Conservation (phyloP, 2,888 invertebrate genomes). For the Spatulosminthurus flaviceps region DNA sequence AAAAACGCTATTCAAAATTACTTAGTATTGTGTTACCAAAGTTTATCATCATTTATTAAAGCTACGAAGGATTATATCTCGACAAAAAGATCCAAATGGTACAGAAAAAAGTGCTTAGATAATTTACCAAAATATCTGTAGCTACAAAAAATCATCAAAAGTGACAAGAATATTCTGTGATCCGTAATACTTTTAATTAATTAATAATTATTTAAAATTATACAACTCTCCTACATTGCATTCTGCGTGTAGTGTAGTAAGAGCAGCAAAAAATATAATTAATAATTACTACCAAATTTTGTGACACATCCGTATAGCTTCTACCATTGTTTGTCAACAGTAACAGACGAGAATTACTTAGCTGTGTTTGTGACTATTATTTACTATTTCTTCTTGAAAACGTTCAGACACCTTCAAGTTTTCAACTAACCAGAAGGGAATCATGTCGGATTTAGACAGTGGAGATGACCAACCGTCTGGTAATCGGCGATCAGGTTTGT, state of each 20-base stretch:
- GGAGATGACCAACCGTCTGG: slow-evolving; percentile 62
- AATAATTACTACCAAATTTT: too few relatives aligned
- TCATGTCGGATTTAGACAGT: slow-evolving; percentile 61
- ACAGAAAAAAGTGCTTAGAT: too few relatives aligned
- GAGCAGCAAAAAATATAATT: too few relatives aligned
- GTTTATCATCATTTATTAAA: background rate
- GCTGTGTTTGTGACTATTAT: too few relatives aligned
- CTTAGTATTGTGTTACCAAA: slow-evolving; percentile 5
- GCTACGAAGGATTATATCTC: too few relatives aligned
- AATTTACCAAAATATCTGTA: too few relatives aligned
- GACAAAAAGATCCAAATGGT: too few relatives aligned
- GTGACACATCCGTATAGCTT: too few relatives aligned
- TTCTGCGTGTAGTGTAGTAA: too few relatives aligned
- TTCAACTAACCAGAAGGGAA: background rate
- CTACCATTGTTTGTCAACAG: too few relatives aligned
- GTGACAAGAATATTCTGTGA: slow-evolving; percentile 18
- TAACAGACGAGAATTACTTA: too few relatives aligned
- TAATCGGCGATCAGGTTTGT: slow-evolving; percentile 58
- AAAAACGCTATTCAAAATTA: background rate
- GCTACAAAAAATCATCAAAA: background rate
- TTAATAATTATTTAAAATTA: background rate
- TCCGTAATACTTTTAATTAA: background rate
- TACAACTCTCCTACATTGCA: too few relatives aligned
- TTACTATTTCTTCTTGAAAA: background rate
- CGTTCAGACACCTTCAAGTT: background rate